These are phyloP conservation scores for Cataglyphis cursor DNA, from an alignment of 2,888 invertebrate species.

Conservation along the genomic window DNA sequence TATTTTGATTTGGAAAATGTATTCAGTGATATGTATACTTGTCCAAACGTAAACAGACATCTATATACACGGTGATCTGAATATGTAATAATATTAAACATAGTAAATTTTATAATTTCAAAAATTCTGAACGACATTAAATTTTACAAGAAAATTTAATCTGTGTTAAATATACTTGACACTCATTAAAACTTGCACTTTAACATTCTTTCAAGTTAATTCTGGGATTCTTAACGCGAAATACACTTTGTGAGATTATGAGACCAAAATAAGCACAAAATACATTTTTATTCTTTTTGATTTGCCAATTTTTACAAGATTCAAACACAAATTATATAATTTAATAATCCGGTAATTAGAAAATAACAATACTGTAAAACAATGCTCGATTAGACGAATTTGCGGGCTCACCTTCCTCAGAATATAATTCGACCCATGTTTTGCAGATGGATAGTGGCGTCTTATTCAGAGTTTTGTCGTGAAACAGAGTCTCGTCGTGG, in stretches of 20 bases:
- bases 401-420: conserved; percentile 64
- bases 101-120: not conserved
- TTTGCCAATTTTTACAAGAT: not conserved
- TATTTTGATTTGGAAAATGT: conserved; percentile 6
- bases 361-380: not conserved
- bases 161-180: not conserved
- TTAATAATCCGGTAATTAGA: not conserved
- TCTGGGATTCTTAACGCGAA: not conserved
- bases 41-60: not conserved
- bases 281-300: not conserved
- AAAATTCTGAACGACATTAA: not conserved
- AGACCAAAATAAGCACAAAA: not conserved
- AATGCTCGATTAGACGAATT: not conserved
- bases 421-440: conserved; percentile 43
- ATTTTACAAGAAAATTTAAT: not conserved
- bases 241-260: not conserved
- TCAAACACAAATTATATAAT: not conserved
- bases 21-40: not conserved
- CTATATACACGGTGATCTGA: not conserved
- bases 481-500: not conserved
- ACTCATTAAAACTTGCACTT: not conserved
- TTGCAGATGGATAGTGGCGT: conserved; percentile 34
- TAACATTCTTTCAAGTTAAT: not conserved
- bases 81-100: not conserved
- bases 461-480: not conserved